Base-by-base conservation (phyloP, 2,113 vertebrate genomes). In the Illadopsis cleaveri region DNA sequence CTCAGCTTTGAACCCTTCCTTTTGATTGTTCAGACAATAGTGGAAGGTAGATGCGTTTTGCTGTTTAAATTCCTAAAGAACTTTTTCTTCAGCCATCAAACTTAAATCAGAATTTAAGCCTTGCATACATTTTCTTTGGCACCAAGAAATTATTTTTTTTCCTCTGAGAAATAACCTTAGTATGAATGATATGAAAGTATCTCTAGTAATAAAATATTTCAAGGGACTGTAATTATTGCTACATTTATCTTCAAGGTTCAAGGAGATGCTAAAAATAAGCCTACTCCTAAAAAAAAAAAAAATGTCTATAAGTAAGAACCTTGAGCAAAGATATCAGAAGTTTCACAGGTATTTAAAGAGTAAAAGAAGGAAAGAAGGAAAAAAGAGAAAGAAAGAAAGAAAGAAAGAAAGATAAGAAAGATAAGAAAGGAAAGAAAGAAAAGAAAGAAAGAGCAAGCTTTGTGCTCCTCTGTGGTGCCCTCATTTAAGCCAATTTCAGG, bases 211-310 rank as follows among this genome's bases (percentile, higher is more conserved):
- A 62, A 58, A 91, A 51, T 68, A 93, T 62, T 95, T 94, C 28
- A 76, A 60, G 57, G 65, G 11, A 30, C 61, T 82, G 57, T 75
- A 86, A 76, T 90, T 82, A 68, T 94, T 91, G 48, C 56, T 72
- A 11, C 45, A 30, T 94, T 85, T 95, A 51, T 82, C 84, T 96
- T 94, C 61, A 72, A 45, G 70, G 73, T 45, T 82, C 56, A 82
- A 95, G 60, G 48, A 82, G 51, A 44, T 87, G 40, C 40, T 95
- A 87, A 94, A 94, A 91, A 56, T 77, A 95, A 91, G 11, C 10
- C 10, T 72, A 13, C 6, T 53, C 37, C 35, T 90, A n/a, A 82
- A 93, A 93, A 85, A 80, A 69, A 6, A 62, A 71, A 58, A 38
- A 40, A 53, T 64, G 31, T 50, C 20, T 94, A 3, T 61, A 58